Evolutionary conservation across 2,888 invertebrate species (phyloP), one percentile per base, ranked within the genome.

Genomic region (Slavum lentiscoides): DNA sequence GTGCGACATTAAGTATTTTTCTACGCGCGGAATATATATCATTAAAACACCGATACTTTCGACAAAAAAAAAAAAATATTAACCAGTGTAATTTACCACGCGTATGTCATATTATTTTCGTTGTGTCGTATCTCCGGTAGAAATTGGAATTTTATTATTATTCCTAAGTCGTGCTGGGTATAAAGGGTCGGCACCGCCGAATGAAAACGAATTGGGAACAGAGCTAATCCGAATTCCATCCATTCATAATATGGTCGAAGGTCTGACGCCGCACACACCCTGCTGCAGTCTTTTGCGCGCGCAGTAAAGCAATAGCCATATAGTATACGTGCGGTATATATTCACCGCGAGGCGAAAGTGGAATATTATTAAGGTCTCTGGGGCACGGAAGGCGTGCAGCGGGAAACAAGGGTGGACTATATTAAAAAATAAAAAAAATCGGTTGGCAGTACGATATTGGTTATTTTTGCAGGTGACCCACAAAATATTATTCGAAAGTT

Each of bases 281-380:
- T n/a, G n/a, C n/a, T n/a, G n/a, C 49, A 6, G 59, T n/a, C n/a
- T 39, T 67, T 67, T 62, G 21, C 39, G 49, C 39, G 19, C n/a
- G 11, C n/a, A 19, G 61, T 37, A 21, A 61, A 62, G 77, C 49
- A 69, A 77, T 69, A 77, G n/a, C n/a, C n/a, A n/a, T n/a, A n/a
- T n/a, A n/a, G n/a, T n/a, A 9, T 30, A 49, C 37, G n/a, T 61
- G 49, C 61, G 69, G 43, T 11, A 49, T 62, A 69, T 69, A 76
- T 76, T 68, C 76, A 69, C 61, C 76, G 61, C 37, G 77, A 62
- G 62, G 53, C 19, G 69, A 77, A 61, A 77, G 69, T 77, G 69
- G 37, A 77, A 70, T 77, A 70, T 53, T 62, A 53, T 53, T 21
- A 70, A 62, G 69, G 76, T 69, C 69, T 77, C 53, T 21, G 55